Conservation (phyloP, 2,113 vertebrate genomes). For the Neomonachus schauinslandi region DNA sequence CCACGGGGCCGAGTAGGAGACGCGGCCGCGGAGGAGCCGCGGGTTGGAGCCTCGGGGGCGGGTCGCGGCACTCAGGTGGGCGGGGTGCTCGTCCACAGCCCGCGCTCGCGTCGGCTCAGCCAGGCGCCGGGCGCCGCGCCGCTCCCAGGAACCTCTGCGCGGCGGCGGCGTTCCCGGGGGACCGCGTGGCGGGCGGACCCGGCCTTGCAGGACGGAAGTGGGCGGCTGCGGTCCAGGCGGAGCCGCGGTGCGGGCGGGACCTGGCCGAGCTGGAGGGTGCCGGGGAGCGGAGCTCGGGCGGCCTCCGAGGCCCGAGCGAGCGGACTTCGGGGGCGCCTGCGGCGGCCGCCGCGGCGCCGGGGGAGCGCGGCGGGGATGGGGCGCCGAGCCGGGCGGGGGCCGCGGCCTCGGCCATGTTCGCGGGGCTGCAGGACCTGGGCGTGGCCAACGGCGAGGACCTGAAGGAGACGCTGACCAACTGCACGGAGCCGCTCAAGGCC, state of each 20-base stretch:
- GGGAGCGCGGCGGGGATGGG: conserved; percentile 24
- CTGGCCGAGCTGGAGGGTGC: conserved; percentile 74
- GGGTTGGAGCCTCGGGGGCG: rapidly evolving
- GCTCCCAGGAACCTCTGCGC: conserved; percentile 38
- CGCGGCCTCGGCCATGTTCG: conserved; percentile 88
- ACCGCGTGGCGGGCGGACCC: not conserved
- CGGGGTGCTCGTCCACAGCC: rapidly evolving
- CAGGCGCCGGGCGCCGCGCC: no score
- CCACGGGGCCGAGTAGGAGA: rapidly evolving
- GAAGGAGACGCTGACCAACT: conserved; percentile 98
- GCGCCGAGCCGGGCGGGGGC: not conserved
- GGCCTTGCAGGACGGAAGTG: conserved; percentile 43
- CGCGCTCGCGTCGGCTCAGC: rapidly evolving
- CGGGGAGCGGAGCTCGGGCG: conserved; percentile 58
- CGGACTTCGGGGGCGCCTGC: not conserved
- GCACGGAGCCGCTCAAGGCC: conserved; percentile 97
- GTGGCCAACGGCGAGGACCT: conserved; percentile 98
- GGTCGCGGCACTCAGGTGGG: not conserved
- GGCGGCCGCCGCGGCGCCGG: not conserved
- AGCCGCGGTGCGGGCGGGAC: not conserved
- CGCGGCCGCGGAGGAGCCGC: not conserved
- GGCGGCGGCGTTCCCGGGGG: not conserved
- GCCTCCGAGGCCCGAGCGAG: conserved; percentile 44
- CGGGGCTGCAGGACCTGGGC: conserved; percentile 95
- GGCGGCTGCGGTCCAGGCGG: not conserved